Base-by-base conservation (phyloP, 1,140 invertebrate genomes). In the Elysia chlorotica region DNA sequence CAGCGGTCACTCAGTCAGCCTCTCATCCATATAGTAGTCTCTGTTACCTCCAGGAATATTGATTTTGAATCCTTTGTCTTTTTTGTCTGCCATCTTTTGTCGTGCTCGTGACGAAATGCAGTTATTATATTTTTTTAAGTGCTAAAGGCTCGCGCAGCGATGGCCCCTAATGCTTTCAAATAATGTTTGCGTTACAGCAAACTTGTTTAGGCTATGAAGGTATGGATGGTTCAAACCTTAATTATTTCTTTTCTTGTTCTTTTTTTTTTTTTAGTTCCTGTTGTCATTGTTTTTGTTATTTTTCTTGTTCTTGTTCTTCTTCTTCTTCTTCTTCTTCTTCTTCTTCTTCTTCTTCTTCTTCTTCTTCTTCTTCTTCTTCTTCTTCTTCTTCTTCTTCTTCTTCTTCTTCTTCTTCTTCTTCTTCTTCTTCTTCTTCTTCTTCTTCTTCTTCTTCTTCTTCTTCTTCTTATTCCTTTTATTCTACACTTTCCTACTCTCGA, bases 241-340 rank as follows among this genome's bases (percentile, higher is more conserved):
- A 31, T 48, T 67, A n/a, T 48, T 48, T 14, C 48, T 48, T 30
- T 67, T 67, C 65, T 48, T 48, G 37, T 48, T 48, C 65, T 67
- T 67, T 28, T 67, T 48, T 30, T 53, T 67, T 31, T 25, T 48
- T 67, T 53, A 25, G 25, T 19, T 53, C 31, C 38, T 30, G 19
- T 65, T 33, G 48, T 70, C 21, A 0, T 31, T 59, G 23, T 35
- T 35, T 19, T 70, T 57, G 48, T 70, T 57, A 33, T 57, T 35
- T n/a, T 59, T 70, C 30, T 70, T 70, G 3, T 70, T 70, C 41
- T 70, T 68, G 10, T 54, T 54, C 41, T 54, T 54, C 6, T 54
- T 35, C 65, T 68, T 54, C 53, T 33, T 68, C 33, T 35, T 36
- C 38, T 28, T 70, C n/a, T 57, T 54, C 30, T 28, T 70, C 23